A percentile compares a stretch with the other conserved stretches of the same genome.
Conservation (phyloP, 2,888 invertebrate genomes). For the Pachymerium ferrugineum region DNA sequence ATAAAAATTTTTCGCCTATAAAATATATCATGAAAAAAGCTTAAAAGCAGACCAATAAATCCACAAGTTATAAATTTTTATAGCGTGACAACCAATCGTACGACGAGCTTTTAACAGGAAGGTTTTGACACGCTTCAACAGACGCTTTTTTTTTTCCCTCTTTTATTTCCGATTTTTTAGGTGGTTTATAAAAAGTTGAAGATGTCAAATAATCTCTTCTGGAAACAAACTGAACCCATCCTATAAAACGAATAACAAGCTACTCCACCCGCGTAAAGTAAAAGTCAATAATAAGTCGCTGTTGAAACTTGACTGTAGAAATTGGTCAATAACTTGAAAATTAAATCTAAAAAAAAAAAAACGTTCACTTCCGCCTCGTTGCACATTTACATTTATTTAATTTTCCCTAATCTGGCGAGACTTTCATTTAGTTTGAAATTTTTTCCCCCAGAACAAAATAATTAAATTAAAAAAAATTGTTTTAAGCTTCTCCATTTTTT, state of each 20-base stretch:
- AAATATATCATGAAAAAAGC: too few relatives aligned
- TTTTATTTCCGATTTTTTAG: neutral
- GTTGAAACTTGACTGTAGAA: neutral
- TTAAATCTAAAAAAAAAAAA: too few relatives aligned
- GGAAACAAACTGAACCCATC: neutral
- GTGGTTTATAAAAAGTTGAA: neutral
- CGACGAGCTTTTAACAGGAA: neutral
- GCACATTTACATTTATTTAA: too few relatives aligned
- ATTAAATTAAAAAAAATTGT: too few relatives aligned
- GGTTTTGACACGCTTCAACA: neutral
- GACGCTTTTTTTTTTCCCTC: neutral
- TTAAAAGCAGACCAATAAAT: neutral
- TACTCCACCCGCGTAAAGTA: neutral
- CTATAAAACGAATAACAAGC: neutral
- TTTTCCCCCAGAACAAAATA: too few relatives aligned
- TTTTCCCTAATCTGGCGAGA: too few relatives aligned
- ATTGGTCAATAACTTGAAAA: too few relatives aligned
- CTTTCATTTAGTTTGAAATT: too few relatives aligned
- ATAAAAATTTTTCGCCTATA: too few relatives aligned
- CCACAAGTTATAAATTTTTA: neutral
- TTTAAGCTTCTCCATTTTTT: too few relatives aligned
- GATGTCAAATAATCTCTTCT: too few relatives aligned
- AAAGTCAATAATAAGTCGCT: constrained; percentile 1
- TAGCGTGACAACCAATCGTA: neutral
- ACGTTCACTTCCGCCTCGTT: too few relatives aligned